Percentiles rank a stretch among this genome's conserved stretches.
These are phyloP conservation scores for Vanacampus margaritifer DNA, from an alignment of 2,113 vertebrate genomes.

Conservation along the genomic window DNA sequence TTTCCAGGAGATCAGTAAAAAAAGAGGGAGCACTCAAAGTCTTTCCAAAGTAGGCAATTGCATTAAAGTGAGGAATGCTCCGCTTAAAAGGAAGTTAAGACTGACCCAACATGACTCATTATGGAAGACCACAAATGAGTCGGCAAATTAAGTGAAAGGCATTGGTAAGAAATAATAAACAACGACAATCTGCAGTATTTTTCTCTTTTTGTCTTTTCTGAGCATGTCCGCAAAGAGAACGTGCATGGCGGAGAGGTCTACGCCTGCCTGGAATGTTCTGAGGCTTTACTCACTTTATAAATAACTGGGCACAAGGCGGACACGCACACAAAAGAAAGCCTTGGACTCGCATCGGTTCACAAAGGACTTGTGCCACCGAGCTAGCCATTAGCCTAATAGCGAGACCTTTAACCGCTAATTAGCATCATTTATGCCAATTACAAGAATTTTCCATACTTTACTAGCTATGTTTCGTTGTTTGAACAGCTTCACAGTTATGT, in stretches of 20 bases:
- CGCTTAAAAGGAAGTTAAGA: slow-evolving; percentile 28
- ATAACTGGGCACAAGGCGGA: slow-evolving; percentile 58
- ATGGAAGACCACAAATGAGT: slow-evolving; percentile 57
- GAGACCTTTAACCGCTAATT: background rate
- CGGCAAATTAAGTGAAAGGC: slow-evolving; percentile 28
- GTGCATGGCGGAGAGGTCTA: slow-evolving; percentile 52
- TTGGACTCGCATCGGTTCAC: slow-evolving; percentile 47
- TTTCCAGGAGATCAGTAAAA: slow-evolving; percentile 50
- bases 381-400: background rate
- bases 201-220: background rate
- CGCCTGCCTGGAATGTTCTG: slow-evolving; percentile 61
- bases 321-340: slow-evolving; percentile 66
- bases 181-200: background rate
- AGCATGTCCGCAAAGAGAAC: slow-evolving; percentile 58
- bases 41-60: slow-evolving; percentile 38
- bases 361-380: slow-evolving; percentile 18
- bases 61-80: slow-evolving; percentile 34
- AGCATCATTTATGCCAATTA: background rate
- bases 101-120: slow-evolving; percentile 54
- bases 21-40: slow-evolving; percentile 14
- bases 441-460: too few relatives aligned
- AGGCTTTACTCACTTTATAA: slow-evolving; percentile 67
- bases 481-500: too few relatives aligned
- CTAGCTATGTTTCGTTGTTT: too few relatives aligned
- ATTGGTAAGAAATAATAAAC: background rate